A percentile compares a stretch with the other conserved stretches of the same genome.
Evolutionary conservation across 2,797 vertebrate species (phyloP).

Genomic region (Capromys pilorides): DNA sequence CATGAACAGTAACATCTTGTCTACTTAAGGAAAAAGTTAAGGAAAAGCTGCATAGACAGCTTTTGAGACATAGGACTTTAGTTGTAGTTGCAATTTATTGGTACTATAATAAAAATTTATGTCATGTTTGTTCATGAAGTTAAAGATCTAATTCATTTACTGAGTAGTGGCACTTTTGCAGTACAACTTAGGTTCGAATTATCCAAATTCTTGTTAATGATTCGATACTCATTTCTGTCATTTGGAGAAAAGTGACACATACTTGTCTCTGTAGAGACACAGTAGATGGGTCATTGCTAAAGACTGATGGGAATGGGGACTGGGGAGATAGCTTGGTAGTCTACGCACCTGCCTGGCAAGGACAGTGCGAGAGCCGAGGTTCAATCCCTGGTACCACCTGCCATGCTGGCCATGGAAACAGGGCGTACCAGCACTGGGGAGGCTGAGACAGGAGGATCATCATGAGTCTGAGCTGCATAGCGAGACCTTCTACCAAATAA

Average conservation of each 20-base stretch:
- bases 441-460: too few species aligned
- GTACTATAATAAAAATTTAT: not conserved
- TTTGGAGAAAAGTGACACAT: conserved; percentile 59
- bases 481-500: too few species aligned
- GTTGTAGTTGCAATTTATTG: conserved; percentile 32
- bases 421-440: too few species aligned
- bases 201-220: conserved; percentile 52
- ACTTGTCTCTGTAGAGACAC: not conserved
- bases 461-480: too few species aligned
- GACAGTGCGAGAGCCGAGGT: too few species aligned
- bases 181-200: conserved; percentile 62
- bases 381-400: too few species aligned
- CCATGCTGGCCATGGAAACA: too few species aligned
- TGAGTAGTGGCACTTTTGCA: conserved; percentile 40
- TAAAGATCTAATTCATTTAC: conserved; percentile 53
- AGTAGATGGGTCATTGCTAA: conserved; percentile 24
- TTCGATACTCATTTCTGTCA: conserved; percentile 42
- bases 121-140: conserved; percentile 38
- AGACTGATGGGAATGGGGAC: not conserved
- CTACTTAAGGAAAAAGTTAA: too few species aligned
- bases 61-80: conserved; percentile 57
- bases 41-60: not conserved
- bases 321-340: too few species aligned
- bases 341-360: too few species aligned
- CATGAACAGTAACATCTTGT: conserved; percentile 21